Evolutionary conservation across 2,888 invertebrate species (phyloP), one percentile per base, ranked within the genome.

Genomic region (Hydropsyche betteni): DNA sequence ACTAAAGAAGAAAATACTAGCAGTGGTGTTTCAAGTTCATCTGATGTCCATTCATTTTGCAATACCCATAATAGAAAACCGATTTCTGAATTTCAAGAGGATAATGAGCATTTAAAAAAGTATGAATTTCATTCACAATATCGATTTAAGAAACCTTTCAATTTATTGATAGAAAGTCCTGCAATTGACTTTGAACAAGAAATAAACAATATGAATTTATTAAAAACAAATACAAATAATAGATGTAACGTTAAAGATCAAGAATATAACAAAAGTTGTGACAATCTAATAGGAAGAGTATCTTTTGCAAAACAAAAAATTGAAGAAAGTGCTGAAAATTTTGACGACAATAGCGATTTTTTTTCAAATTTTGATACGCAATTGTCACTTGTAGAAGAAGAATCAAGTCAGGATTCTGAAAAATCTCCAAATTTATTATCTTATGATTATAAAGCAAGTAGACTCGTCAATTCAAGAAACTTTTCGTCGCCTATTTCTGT

Each of bases 311-410:
- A 78, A 80, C 82, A 82, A 68, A 78, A n/a, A 72, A 12, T 74
- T 74, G 10, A 55, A 38, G 50, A 61, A 24, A 24, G 24, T 24
- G 24, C 24, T 8, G 36, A 38, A 58, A 83, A 83, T 10, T 83
- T 85, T 73, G 85, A 87, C 53, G 83, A 82, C 5, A 86, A 85
- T 76, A 83, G 83, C 4, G 83, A 82, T 58, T 83, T 84, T 51
- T 80, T 85, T 3, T 82, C 82, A 12, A 78, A 83, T 36, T 85
- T 84, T 3, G 86, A 85, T 79, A 86, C 87, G 78, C 87, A 88
- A 79, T 81, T 88, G 0, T 88, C 88, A 2, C 81, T 88, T 76
- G 88, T 88, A 3, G 88, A 88, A 83, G 88, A 88, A 80, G 88
- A 88, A 80, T 87, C 87, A 0, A 84, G 84, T 3, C 87, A 87